Percentiles rank a stretch among this genome's conserved stretches.
Conservation (phyloP, 1,140 invertebrate species). For the Eriocheir sinensis region DNA sequence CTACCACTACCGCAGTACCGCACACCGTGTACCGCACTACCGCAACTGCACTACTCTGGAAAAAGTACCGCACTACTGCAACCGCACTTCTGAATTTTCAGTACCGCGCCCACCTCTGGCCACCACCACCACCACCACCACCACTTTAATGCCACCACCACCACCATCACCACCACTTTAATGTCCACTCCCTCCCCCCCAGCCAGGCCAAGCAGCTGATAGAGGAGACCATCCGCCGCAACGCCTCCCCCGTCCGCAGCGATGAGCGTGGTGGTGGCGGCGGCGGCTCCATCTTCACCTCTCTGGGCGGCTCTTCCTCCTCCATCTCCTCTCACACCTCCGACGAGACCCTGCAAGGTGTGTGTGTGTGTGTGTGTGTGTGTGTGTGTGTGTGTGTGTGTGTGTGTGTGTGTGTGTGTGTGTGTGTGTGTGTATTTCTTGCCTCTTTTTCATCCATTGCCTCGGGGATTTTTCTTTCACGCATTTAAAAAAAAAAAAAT, state of each 20-base stretch:
- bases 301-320: constrained; percentile 70
- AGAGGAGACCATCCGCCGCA: constrained; percentile 94
- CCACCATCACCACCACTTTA: not conserved
- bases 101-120: not conserved
- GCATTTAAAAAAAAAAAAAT: no score
- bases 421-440: not conserved
- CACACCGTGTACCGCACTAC: no score
- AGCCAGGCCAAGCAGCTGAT: constrained; percentile 95
- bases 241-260: constrained; percentile 91
- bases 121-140: not conserved
- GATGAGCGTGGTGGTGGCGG: constrained; percentile 71
- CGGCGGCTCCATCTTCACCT: constrained; percentile 66
- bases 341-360: constrained; percentile 75
- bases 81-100: no score
- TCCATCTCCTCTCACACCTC: constrained; percentile 76
- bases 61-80: no score
- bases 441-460: no score
- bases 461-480: no score
- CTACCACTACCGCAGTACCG: no score
- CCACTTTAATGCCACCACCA: no score
- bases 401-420: not conserved
- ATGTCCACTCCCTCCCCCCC: constrained; percentile 65
- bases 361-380: constrained; percentile 12
- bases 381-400: not conserved
- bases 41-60: no score